A percentile compares a stretch with the other conserved stretches of the same genome.
These are phyloP conservation scores for Bovichtus diacanthus DNA, from an alignment of 2,797 vertebrate species.

Conservation along the genomic window DNA sequence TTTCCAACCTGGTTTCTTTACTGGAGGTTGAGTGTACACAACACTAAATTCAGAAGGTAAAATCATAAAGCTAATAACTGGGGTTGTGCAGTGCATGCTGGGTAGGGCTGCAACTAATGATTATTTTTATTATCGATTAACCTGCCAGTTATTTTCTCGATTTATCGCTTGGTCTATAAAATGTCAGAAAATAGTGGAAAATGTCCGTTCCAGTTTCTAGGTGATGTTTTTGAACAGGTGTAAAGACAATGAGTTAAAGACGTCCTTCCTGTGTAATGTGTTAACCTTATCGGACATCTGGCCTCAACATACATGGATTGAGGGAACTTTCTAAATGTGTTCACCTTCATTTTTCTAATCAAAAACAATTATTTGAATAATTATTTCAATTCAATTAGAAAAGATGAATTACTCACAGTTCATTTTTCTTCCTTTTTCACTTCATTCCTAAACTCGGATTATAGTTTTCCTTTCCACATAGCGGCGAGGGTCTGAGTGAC, in stretches of 20 bases:
- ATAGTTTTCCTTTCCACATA: background rate
- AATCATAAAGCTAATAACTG: background rate
- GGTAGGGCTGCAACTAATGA: too few relatives aligned
- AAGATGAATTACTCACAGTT: background rate
- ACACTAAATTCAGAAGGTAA: background rate
- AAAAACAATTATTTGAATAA: background rate
- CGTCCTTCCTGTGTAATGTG: background rate
- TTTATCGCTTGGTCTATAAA: too few relatives aligned
- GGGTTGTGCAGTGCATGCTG: slow-evolving; percentile 21
- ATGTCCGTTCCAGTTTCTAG: too few relatives aligned
- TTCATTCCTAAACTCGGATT: background rate
- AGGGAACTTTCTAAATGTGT: background rate
- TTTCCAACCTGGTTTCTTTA: slow-evolving; percentile 25
- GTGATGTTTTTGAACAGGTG: too few relatives aligned
- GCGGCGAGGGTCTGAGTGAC: background rate
- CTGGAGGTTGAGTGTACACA: slow-evolving; percentile 5
- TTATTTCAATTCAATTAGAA: background rate
- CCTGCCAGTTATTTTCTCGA: too few relatives aligned
- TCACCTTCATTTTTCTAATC: background rate
- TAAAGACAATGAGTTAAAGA: background rate
- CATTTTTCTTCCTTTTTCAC: background rate
- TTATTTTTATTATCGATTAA: too few relatives aligned
- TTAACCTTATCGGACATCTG: background rate
- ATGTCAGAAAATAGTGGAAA: too few relatives aligned
- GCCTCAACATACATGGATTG: background rate